Percentiles rank a stretch among this genome's conserved stretches.
Evolutionary conservation across 30 jellyfish, hydroid and myxozoan genomes (phyloP).

Genomic region (Mastigias papua): DNA sequence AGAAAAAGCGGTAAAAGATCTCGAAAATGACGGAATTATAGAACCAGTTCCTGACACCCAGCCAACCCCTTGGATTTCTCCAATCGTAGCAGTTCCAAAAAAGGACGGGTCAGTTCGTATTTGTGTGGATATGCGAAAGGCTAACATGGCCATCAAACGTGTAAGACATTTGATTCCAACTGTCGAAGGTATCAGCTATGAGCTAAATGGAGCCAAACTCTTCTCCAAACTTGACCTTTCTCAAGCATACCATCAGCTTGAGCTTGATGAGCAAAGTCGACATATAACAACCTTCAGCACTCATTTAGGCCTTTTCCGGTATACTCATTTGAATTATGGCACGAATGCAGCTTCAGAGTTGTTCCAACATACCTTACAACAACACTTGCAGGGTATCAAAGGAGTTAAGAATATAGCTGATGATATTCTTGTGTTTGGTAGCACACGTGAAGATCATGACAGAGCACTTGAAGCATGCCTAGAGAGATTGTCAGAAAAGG

Average conservation of each 20-base stretch:
- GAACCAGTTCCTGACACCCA: conserved; percentile 60
- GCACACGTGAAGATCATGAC: conserved; percentile 60
- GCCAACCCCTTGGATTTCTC: conserved; percentile 71
- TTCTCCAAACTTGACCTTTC: conserved; percentile 26
- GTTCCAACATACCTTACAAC: conserved; percentile 47
- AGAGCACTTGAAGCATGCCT: conserved; percentile 37
- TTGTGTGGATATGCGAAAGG: conserved; percentile 80
- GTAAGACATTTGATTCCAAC: conserved; percentile 43
- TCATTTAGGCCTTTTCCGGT: conserved; percentile 30
- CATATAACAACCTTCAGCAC: conserved; percentile 33
- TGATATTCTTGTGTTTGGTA: conserved; percentile 58
- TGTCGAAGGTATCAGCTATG: conserved; percentile 32
- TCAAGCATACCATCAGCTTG: conserved; percentile 35
- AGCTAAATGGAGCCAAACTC: conserved; percentile 43
- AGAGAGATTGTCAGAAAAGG: conserved; percentile 11
- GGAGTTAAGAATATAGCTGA: conserved; percentile 37
- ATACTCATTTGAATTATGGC: conserved; percentile 15
- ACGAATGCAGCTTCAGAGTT: conserved; percentile 31
- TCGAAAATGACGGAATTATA: conserved; percentile 59
- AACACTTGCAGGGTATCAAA: conserved; percentile 20
- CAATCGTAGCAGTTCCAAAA: conserved; percentile 65
- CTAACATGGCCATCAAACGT: conserved; percentile 69
- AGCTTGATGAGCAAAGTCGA: conserved; percentile 11
- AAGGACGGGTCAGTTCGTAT: conserved; percentile 59
- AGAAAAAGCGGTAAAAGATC: conserved; percentile 34